A percentile compares a stretch with the other conserved stretches of the same genome.
Conservation (phyloP, 2,797 vertebrate species). For the Manis pentadactyla region DNA sequence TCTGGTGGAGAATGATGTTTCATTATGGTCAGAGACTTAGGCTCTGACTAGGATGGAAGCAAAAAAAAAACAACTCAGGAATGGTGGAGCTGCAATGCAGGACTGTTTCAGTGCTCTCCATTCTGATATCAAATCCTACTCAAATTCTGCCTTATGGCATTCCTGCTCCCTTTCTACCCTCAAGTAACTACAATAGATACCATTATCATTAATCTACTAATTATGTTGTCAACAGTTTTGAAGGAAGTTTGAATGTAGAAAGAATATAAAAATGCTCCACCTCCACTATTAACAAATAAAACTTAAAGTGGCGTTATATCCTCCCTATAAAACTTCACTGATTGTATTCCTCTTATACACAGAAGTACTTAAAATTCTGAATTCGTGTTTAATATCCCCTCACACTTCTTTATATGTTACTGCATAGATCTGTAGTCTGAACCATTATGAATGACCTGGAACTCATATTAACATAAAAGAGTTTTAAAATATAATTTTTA, state of each 20-base stretch:
- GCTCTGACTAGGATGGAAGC: not conserved
- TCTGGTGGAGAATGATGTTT: accelerated
- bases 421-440: not conserved
- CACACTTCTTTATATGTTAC: not conserved
- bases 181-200: not conserved
- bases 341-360: not conserved
- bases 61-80: not conserved
- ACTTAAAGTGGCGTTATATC: not conserved
- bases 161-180: not conserved
- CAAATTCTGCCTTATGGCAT: not conserved
- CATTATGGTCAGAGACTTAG: not conserved
- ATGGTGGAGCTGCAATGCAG: accelerated
- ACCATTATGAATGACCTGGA: not conserved
- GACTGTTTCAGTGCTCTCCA: accelerated
- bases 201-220: not conserved
- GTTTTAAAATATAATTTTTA: not conserved
- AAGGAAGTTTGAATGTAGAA: not conserved
- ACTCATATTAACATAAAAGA: not conserved
- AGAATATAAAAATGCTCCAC: not conserved
- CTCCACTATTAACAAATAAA: not conserved
- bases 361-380: not conserved
- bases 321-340: not conserved
- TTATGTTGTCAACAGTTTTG: not conserved
- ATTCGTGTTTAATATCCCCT: not conserved
- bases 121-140: not conserved